Conservation (phyloP, 2,888 invertebrate species). For the Phania funesta region DNA sequence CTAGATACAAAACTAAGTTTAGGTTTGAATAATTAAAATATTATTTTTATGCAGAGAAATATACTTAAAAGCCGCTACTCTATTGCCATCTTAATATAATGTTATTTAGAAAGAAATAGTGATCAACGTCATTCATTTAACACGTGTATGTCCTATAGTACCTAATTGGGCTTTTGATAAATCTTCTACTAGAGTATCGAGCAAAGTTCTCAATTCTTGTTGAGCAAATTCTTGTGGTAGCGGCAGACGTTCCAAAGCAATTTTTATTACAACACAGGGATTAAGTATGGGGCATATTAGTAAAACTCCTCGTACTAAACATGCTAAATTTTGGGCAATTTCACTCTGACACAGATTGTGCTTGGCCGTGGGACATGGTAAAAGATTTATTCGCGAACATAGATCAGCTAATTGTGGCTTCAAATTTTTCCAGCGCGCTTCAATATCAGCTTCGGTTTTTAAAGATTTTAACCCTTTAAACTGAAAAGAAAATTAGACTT, state of each 20-base stretch:
- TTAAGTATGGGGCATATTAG: constrained; percentile 78
- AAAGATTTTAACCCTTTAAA: constrained; percentile 77
- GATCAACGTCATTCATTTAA: constrained; percentile 48
- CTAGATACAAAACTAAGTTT: neutral
- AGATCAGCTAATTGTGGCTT: constrained; percentile 79
- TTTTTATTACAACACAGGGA: constrained; percentile 77
- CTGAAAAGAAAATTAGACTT: constrained; percentile 66
- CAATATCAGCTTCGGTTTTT: constrained; percentile 77
- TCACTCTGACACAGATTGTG: constrained; percentile 80
- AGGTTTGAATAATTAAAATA: neutral
- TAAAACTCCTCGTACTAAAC: constrained; percentile 78
- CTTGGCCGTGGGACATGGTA: constrained; percentile 80
- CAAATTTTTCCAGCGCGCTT: constrained; percentile 79
- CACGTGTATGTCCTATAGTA: constrained; percentile 48
- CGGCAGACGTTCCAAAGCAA: constrained; percentile 79
- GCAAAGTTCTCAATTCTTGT: constrained; percentile 76
- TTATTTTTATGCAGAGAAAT: constrained; percentile 14
- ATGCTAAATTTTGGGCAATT: constrained; percentile 79
- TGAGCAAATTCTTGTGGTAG: constrained; percentile 80
- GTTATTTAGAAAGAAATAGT: too few species aligned
- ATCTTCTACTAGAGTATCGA: constrained; percentile 75
- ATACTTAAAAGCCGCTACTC: constrained; percentile 31
- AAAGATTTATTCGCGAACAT: constrained; percentile 79
- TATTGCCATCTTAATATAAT: constrained; percentile 22
- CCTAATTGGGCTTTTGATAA: constrained; percentile 71